Base-by-base conservation (phyloP, 1,140 invertebrate species). In the Penaeus japonicus region DNA sequence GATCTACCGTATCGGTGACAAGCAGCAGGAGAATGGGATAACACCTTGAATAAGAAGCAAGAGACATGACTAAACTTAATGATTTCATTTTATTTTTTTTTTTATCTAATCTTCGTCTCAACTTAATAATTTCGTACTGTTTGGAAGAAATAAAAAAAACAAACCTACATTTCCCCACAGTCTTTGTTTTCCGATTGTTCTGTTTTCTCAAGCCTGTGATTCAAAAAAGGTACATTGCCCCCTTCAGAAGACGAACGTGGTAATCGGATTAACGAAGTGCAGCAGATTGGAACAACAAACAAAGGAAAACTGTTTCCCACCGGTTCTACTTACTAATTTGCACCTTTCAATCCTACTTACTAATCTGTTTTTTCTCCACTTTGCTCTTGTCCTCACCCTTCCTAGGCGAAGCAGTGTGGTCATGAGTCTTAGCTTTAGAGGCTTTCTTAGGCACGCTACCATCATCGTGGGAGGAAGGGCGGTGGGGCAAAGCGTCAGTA, bases 351-450 rank as follows among this genome's bases (percentile, higher is more conserved):
- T 87, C 81, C 85, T 90, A 90, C 90, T 90, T 90, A 90, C 90
- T 90, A 90, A 89, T 89, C 53, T 80, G 59, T 88, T 89, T 90
- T 89, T 89, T 90, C 65, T 90, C 90, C 73, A 85, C 90, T 87
- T 89, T 89, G 84, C 85, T 90, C 89, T 88, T 90, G 84, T 89
- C 88, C 83, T 90, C 90, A 84, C 87, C 88, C 89, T 89, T 89
- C 89, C 89, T 90, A 85, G 90, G 90, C 55, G 90, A 90, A 85
- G 89, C 85, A 89, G 89, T 89, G 84, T 75, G 84, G 85, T 90
- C 90, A 90, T 89, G 89, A 86, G 87, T 83, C 84, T 90, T 90
- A 88, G 86, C 80, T 88, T 88, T 90, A 89, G 83, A 85, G 88
- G 89, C 53, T 90, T 90, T 90, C 90, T 90, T 90, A 79, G 90